A percentile compares a stretch with the other conserved stretches of the same genome.
These are phyloP conservation scores for Brachypodius melanocephalos DNA, from an alignment of 2,113 vertebrate genomes.

Conservation along the genomic window DNA sequence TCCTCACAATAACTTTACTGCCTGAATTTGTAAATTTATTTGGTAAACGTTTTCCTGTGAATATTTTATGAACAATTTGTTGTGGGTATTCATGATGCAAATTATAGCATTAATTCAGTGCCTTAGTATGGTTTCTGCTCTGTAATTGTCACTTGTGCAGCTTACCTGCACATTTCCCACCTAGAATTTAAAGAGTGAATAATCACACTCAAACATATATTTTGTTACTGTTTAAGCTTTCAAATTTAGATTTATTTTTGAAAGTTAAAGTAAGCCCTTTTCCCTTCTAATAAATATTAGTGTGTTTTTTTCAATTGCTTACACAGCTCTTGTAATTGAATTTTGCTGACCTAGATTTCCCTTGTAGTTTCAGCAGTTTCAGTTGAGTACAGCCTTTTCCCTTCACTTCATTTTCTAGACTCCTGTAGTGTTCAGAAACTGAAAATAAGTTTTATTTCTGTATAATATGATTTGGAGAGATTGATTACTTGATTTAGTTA, in stretches of 20 bases:
- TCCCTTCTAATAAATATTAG: background rate
- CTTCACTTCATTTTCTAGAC: background rate
- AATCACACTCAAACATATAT: background rate
- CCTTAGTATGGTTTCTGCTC: background rate
- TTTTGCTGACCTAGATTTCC: constrained; percentile 24
- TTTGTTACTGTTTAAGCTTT: background rate
- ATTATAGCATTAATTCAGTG: background rate
- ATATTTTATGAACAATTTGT: background rate
- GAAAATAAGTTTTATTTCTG: background rate
- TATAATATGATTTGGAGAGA: background rate
- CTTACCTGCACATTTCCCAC: background rate
- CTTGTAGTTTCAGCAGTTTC: background rate
- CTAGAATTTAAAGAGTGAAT: background rate
- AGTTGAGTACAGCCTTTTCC: background rate
- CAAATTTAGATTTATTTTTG: background rate
- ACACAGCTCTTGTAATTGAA: background rate
- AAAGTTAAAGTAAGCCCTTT: background rate
- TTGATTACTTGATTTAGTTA: background rate
- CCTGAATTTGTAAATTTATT: background rate
- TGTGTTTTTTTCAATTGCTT: background rate
- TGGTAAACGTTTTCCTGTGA: background rate
- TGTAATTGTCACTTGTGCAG: background rate
- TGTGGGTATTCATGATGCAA: background rate
- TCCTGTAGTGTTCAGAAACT: background rate
- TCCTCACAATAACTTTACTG: background rate